Base-by-base conservation (phyloP, 92 coral and sea anemone species). In the Heliopora coerulea region DNA sequence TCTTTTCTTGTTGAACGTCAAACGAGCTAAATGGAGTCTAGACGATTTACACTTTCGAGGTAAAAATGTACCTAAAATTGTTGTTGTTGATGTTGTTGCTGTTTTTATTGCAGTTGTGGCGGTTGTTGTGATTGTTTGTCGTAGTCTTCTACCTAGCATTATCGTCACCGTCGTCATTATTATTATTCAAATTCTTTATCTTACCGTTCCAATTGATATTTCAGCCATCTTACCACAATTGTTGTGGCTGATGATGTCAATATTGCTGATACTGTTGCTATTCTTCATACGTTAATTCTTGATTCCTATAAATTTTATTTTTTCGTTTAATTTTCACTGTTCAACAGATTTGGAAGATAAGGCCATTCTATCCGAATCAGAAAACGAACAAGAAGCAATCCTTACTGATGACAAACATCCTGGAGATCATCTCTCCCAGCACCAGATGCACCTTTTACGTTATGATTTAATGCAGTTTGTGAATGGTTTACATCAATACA, bases 11-110 rank as follows among this genome's bases (percentile, higher is more conserved):
- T 67, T 93, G 10, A 82, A 85, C 62, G 78, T 93, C 19, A 93
- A 93, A 69, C 88, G 91, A 28, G 96, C 96, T n/a, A 93, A 93
- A 58, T 93, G 98, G 98, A 87, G 93, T 56, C 67, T 93, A 49
- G 96, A 93, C 72, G 85, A 83, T 28, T 90, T 93, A 9, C 81
- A 96, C 62, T 93, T 89, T 65, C 60, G 78, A 79, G 98, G 98
- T 90, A 59, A 20, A 30, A 30, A 65, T 15, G 21, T 17, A 32
- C 48, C 18, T 59, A 17, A 24, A 50, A 44, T 25, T 0, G 54
- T 49, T 12, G 42, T 12, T 37, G 42, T 37, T 37, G 42, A 4
- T 37, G 42, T 37, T 37, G 42, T 37, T 37, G 42, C 42, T 37
- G 42, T 12, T 37, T 37, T 37, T 37, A 12, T 37, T 37, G 12